These are phyloP conservation scores for Connochaetes taurinus DNA, from an alignment of 2,113 vertebrate species.

Conservation along the genomic window DNA sequence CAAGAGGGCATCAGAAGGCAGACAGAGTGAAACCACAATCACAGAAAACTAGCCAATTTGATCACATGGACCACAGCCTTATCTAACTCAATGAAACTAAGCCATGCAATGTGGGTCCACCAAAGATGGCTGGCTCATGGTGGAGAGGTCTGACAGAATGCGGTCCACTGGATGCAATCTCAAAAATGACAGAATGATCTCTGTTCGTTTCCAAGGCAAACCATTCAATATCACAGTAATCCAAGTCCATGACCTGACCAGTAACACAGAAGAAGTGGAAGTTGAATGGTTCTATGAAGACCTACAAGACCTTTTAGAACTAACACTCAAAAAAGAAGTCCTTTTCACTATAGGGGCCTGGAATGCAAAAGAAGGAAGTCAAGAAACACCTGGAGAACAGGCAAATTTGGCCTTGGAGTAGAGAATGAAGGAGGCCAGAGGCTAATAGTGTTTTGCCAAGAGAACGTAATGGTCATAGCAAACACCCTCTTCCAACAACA, in stretches of 20 bases:
- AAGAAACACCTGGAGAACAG: background rate
- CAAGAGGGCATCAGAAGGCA: background rate
- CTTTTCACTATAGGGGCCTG: background rate
- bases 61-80: background rate
- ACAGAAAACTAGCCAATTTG: background rate
- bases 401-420: background rate
- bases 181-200: background rate
- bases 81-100: background rate
- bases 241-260: background rate
- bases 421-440: background rate
- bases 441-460: background rate
- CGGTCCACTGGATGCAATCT: background rate
- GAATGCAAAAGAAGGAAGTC: background rate
- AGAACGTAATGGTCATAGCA: background rate
- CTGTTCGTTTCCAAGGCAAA: background rate
- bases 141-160: background rate
- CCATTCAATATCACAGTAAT: background rate
- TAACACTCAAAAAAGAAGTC: background rate
- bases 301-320: background rate
- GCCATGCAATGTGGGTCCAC: background rate
- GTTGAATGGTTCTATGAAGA: background rate
- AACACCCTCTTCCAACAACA: background rate
- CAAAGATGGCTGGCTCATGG: background rate
- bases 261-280: background rate
- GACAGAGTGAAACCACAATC: background rate